Evolutionary conservation across 2,113 vertebrate species (phyloP).

Genomic region (Mustela nigripes): DNA sequence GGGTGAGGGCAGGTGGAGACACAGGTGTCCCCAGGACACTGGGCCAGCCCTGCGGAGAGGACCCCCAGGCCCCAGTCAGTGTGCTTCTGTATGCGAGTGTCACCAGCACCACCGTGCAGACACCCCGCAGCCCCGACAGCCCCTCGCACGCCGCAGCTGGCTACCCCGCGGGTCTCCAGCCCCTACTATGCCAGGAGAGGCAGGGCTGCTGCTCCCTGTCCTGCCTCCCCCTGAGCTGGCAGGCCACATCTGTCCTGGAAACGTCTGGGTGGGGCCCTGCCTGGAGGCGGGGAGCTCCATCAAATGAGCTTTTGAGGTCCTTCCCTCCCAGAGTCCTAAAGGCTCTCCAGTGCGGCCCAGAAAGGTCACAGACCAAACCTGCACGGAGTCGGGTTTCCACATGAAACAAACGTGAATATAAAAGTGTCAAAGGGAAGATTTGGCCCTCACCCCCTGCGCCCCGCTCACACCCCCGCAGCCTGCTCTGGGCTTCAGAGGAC

Average conservation of each 20-base stretch:
- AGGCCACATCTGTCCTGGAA: not conserved
- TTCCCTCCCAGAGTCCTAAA: not conserved
- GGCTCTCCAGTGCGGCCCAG: not conserved
- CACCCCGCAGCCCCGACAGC: not conserved
- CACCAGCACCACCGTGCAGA: not conserved
- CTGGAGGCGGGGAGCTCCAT: not conserved
- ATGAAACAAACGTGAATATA: not conserved
- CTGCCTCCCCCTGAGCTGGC: not conserved
- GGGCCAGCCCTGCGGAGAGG: no score
- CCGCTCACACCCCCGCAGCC: constrained; percentile 56
- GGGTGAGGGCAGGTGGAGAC: no score
- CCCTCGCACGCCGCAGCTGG: not conserved
- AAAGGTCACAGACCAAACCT: not conserved
- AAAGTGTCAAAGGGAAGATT: not conserved
- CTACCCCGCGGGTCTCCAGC: not conserved
- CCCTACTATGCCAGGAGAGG: no score
- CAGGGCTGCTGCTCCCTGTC: not conserved
- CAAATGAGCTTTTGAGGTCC: not conserved
- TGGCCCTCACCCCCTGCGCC: not conserved
- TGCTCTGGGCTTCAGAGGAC: constrained; percentile 19
- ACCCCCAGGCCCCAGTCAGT: not conserved
- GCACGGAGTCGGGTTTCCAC: not conserved
- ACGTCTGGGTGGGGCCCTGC: not conserved
- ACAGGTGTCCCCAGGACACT: not conserved
- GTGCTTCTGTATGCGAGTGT: not conserved